A percentile compares a stretch with the other conserved stretches of the same genome.
These are phyloP conservation scores for Cochlearius cochlearius DNA, from an alignment of 2,113 vertebrate genomes.

Conservation along the genomic window DNA sequence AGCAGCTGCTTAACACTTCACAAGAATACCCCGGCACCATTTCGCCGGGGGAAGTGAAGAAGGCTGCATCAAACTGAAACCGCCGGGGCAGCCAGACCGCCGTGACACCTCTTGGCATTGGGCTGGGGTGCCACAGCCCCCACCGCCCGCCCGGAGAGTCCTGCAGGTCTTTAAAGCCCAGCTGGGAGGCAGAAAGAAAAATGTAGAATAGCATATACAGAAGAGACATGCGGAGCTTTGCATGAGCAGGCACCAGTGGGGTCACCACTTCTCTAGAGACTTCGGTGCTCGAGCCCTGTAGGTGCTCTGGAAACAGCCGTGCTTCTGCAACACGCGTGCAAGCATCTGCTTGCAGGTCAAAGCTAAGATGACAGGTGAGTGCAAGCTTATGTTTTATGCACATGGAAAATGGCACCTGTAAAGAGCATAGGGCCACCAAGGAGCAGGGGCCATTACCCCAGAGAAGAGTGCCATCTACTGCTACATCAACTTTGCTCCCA, in stretches of 20 bases:
- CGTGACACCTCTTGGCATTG: neutral
- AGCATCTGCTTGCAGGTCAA: neutral
- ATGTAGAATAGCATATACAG: neutral
- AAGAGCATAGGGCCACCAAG: neutral
- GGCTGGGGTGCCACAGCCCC: neutral
- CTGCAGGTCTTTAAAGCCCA: neutral
- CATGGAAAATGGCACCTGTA: neutral
- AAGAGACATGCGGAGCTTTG: neutral
- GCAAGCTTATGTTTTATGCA: neutral
- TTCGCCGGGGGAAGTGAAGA: neutral
- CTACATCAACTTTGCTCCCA: neutral
- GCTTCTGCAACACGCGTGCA: rapidly evolving
- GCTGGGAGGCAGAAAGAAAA: neutral
- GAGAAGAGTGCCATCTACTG: neutral
- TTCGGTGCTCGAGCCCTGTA: neutral
- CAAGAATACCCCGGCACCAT: neutral
- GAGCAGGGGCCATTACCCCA: neutral
- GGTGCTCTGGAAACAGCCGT: neutral
- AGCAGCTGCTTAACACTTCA: neutral
- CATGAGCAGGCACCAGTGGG: neutral
- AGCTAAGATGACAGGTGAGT: neutral
- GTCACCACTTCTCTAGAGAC: neutral
- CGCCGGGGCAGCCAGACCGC: neutral
- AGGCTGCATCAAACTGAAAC: neutral
- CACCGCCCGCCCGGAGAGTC: rapidly evolving